Conservation (phyloP, 2,797 vertebrate species). For the Todus mexicanus region DNA sequence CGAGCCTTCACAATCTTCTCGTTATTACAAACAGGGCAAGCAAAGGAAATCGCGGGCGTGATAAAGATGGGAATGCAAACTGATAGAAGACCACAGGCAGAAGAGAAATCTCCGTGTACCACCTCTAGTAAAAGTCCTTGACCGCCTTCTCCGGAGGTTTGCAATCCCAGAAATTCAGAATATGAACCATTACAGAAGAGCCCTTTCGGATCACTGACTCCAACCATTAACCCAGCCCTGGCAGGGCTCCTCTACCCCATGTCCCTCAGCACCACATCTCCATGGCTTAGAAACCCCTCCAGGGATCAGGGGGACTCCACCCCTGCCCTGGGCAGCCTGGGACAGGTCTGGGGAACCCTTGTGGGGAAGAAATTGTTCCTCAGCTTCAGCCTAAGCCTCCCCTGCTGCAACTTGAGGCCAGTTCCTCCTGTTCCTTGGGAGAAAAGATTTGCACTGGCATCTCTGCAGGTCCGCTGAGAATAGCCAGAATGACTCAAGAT, state of each 20-base stretch:
- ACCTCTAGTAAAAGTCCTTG: not conserved
- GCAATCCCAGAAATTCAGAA: not conserved
- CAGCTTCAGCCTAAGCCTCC: not conserved
- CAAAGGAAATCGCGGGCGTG: not conserved
- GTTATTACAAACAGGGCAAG: not conserved
- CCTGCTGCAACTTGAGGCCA: not conserved
- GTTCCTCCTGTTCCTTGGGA: not conserved
- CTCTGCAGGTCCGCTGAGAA: not conserved
- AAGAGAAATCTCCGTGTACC: not conserved
- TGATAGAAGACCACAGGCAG: not conserved
- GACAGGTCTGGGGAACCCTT: not conserved
- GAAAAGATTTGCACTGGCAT: not conserved
- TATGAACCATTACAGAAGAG: not conserved
- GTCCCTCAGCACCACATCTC: not conserved
- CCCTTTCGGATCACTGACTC: not conserved
- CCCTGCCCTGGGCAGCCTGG: not conserved
- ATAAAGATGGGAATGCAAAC: not conserved
- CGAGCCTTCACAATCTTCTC: not conserved
- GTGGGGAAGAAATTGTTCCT: not conserved
- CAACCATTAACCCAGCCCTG: not conserved
- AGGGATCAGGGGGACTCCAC: not conserved
- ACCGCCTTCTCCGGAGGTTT: not conserved
- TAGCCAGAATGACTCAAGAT: not conserved
- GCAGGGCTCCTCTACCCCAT: not conserved
- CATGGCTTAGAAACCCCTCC: not conserved